Conservation (phyloP, 2,113 vertebrate species). For the Antennarius striatus region DNA sequence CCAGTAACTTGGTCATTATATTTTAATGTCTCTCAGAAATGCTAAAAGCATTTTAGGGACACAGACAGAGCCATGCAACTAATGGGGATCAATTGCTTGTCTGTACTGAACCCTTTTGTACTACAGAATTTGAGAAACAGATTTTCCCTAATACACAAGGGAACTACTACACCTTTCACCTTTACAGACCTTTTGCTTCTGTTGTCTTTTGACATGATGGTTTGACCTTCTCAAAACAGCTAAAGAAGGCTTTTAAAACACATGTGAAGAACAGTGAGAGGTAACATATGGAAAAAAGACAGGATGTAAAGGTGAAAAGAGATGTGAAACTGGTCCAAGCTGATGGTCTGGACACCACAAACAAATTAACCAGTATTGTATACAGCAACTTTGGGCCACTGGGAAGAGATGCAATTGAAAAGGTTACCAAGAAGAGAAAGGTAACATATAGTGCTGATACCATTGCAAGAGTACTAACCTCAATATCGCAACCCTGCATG, state of each 20-base stretch:
- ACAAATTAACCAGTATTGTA: constrained; percentile 1
- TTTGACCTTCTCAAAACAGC: constrained; percentile 77
- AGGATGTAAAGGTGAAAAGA: background rate
- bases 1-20: too few relatives aligned
- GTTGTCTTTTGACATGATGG: constrained; percentile 42
- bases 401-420: background rate
- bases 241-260: constrained; percentile 74
- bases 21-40: too few relatives aligned
- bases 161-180: constrained; percentile 7
- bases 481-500: constrained; percentile 92
- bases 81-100: background rate
- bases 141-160: constrained; percentile 40
- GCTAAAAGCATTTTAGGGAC: background rate
- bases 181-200: constrained; percentile 68
- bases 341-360: background rate
- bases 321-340: constrained; percentile 16
- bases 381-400: background rate
- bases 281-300: constrained; percentile 19
- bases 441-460: background rate
- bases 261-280: constrained; percentile 59
- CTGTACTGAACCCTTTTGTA: background rate
- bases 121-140: constrained; percentile 21
- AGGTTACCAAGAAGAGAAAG: background rate
- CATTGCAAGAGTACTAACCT: constrained; percentile 78
- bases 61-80: background rate